Evolutionary conservation across 2,113 vertebrate species (phyloP).

Genomic region (Nycticorax nycticorax): DNA sequence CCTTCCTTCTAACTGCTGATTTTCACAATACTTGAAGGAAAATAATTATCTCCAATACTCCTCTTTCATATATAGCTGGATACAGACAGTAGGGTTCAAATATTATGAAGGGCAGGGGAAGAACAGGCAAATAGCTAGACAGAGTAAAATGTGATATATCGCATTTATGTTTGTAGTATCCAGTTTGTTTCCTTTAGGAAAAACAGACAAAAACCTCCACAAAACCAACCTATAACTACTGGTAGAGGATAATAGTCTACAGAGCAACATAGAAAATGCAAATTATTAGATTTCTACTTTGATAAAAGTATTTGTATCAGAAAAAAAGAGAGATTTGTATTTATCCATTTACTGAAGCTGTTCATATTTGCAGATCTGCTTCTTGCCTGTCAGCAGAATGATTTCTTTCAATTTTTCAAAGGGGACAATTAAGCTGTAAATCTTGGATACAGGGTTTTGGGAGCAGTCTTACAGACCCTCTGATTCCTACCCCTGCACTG

Average conservation of each 20-base stretch:
- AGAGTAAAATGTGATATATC: neutral
- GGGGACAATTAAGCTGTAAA: neutral
- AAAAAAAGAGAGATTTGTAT: neutral
- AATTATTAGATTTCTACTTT: neutral
- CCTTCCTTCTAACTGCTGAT: constrained; percentile 20
- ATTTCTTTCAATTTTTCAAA: neutral
- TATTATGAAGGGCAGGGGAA: neutral
- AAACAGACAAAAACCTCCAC: neutral
- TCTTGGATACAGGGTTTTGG: neutral
- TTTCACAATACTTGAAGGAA: constrained; percentile 32
- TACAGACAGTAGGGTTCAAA: neutral
- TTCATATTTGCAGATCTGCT: neutral
- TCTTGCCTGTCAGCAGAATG: neutral
- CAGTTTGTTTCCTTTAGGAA: neutral
- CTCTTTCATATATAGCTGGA: neutral
- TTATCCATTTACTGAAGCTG: neutral
- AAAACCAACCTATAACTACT: neutral
- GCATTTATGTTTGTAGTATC: neutral
- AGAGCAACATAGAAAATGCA: neutral
- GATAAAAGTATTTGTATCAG: neutral
- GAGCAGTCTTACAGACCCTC: neutral
- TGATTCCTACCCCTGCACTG: neutral
- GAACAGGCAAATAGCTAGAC: neutral
- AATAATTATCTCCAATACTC: neutral
- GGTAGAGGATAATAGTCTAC: neutral